These are phyloP conservation scores for Eulemur coronatus DNA, from an alignment of 2,797 vertebrate species.

Conservation along the genomic window DNA sequence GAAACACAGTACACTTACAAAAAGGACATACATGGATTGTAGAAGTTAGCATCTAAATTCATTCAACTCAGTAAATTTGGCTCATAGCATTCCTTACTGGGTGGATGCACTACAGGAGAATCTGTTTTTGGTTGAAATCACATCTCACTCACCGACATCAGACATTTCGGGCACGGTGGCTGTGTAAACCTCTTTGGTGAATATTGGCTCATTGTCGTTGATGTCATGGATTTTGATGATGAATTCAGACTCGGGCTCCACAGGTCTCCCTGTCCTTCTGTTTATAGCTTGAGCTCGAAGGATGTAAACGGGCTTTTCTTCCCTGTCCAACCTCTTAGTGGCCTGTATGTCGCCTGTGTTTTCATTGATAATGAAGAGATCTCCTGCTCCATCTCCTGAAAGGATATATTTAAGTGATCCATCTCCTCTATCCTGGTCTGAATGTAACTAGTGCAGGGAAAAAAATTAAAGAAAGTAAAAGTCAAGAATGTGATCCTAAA, in stretches of 20 bases:
- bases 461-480: constrained; percentile 72
- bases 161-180: constrained; percentile 95
- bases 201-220: constrained; percentile 97
- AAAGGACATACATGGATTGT: not conserved
- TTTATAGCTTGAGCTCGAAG: constrained; percentile 95
- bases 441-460: constrained; percentile 91
- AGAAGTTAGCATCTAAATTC: not conserved
- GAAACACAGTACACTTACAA: not conserved
- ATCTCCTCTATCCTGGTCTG: constrained; percentile 93
- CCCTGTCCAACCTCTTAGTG: constrained; percentile 95
- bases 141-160: constrained; percentile 90
- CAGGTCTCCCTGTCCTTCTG: constrained; percentile 91
- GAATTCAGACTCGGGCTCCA: constrained; percentile 96
- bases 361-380: constrained; percentile 95
- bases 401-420: constrained; percentile 94
- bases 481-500: constrained; percentile 70
- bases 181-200: constrained; percentile 93
- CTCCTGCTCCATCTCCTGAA: constrained; percentile 95
- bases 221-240: constrained; percentile 99
- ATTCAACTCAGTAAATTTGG: not conserved
- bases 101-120: not conserved
- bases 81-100: not conserved
- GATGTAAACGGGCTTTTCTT: constrained; percentile 94
- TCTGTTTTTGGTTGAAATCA: not conserved
- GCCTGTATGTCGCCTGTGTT: constrained; percentile 98